These are phyloP conservation scores for Daptonema setosum DNA, from an alignment of 2,888 invertebrate genomes.

Conservation along the genomic window DNA sequence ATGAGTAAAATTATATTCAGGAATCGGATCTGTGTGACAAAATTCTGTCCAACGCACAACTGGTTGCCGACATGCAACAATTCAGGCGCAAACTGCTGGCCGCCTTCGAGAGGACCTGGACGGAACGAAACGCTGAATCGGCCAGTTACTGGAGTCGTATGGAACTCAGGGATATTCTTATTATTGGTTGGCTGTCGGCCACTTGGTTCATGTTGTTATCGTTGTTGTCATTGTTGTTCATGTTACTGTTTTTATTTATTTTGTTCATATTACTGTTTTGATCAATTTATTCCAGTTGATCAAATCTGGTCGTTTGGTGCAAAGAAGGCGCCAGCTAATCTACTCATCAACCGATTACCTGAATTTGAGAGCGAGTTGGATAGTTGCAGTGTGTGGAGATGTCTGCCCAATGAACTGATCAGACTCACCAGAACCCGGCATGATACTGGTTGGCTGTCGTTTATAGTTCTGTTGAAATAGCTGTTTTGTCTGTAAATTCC, in stretches of 20 bases:
- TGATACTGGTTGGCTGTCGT: too few species aligned
- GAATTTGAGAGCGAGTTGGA: constrained; percentile 40
- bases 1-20: not conserved
- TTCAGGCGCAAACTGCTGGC: constrained; percentile 1
- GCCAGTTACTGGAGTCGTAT: not conserved
- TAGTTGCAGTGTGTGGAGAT: constrained; percentile 4
- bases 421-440: too few species aligned
- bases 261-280: too few species aligned
- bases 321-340: constrained; percentile 62
- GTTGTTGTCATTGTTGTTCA: too few species aligned
- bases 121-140: not conserved
- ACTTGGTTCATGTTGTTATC: too few species aligned
- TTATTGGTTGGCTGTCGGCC: not conserved
- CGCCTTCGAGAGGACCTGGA: not conserved
- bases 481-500: too few species aligned
- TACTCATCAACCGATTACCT: constrained; percentile 55
- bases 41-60: constrained; percentile 6
- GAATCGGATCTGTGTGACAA: not conserved
- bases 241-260: too few species aligned
- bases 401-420: too few species aligned
- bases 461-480: not conserved
- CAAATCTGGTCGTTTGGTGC: constrained; percentile 78
- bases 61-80: not conserved
- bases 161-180: not conserved
- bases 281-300: constrained; percentile 12